Evolutionary conservation across 2,113 vertebrate genomes (phyloP), one percentile per base, ranked within the genome.

Genomic region (Pseudolaguvia tuberculata): DNA sequence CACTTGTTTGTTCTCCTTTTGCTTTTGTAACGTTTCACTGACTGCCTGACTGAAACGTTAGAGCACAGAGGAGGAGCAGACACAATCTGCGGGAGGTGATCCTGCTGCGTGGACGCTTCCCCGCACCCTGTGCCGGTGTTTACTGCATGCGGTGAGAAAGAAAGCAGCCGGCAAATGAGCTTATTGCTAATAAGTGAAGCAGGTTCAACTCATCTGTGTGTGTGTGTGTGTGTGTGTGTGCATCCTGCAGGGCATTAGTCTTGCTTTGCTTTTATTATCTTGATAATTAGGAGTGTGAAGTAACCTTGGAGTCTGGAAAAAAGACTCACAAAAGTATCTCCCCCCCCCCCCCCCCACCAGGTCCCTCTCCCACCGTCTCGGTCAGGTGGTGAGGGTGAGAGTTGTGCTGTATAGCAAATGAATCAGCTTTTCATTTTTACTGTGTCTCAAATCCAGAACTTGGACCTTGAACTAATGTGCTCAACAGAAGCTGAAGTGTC

Each of bases 231-330:
- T n/a, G n/a, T n/a, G n/a, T n/a, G n/a, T 35, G 29, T 70, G 67
- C 67, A 70, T 70, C 67, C 67, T 53, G 67, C 35, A 70, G 52
- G 50, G 21, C 67, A 70, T 70, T 70, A 70, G 67, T 70, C 67
- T 70, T 52, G 65, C 20, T 67, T 67, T 68, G 67, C 67, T 53
- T 53, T 21, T 35, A 70, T 53, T 70, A 70, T 70, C 27, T 35
- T 70, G n/a, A 18, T 23, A 70, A 70, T 70, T 70, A 70, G n/a
- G 67, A 39, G 27, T 53, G 51, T 70, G 29, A 70, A 53, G 27
- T 53, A 50, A 53, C 67, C 67, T 70, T 70, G 50, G 50, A 3
- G 52, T 35, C 15, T 35, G 50, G 50, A 70, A 50, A 67, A 15
- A 10, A 67, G 50, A 45, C 27, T 29, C 1, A 2, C 21, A 66